Evolutionary conservation across 2,113 vertebrate genomes (phyloP).

Genomic region (Forbesichthys agassizii): DNA sequence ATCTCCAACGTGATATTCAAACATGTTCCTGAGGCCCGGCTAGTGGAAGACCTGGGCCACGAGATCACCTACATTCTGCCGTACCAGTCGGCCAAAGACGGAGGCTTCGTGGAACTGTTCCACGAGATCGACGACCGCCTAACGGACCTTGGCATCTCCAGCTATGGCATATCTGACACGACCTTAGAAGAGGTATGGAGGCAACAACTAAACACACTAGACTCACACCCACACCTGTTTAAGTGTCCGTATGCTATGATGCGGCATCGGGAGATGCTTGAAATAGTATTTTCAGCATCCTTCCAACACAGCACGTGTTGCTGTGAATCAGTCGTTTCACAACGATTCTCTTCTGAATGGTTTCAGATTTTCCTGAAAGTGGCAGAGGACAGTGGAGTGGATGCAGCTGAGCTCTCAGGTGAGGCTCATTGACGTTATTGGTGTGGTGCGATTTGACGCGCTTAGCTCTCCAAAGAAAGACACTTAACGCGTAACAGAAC

Average conservation of each 20-base stretch:
- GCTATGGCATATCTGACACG: slow-evolving; percentile 97
- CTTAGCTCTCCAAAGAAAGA: too few species aligned
- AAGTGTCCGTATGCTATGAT: not conserved
- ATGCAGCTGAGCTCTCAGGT: slow-evolving; percentile 93
- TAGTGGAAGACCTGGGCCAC: slow-evolving; percentile 96
- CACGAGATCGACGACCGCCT: slow-evolving; percentile 97
- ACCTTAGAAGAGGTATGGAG: slow-evolving; percentile 90
- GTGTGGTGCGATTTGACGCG: too few species aligned
- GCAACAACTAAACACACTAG: not conserved
- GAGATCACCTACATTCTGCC: slow-evolving; percentile 93
- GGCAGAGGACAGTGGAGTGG: slow-evolving; percentile 93
- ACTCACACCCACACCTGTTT: not conserved
- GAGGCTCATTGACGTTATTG: slow-evolving; percentile 19
- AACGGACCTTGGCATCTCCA: slow-evolving; percentile 93
- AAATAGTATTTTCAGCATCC: not conserved
- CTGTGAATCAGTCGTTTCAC: too few species aligned
- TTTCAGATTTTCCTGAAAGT: slow-evolving; percentile 97
- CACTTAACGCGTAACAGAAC: too few species aligned
- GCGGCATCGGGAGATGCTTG: too few species aligned
- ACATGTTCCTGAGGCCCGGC: slow-evolving; percentile 88
- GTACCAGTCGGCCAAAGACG: slow-evolving; percentile 92
- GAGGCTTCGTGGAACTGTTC: slow-evolving; percentile 95
- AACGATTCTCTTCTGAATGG: not conserved
- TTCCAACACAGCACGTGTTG: not conserved
- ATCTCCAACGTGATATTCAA: slow-evolving; percentile 96